A percentile compares a stretch with the other conserved stretches of the same genome.
Conservation (phyloP, 2,888 invertebrate genomes). For the Digitonthophagus gazella region DNA sequence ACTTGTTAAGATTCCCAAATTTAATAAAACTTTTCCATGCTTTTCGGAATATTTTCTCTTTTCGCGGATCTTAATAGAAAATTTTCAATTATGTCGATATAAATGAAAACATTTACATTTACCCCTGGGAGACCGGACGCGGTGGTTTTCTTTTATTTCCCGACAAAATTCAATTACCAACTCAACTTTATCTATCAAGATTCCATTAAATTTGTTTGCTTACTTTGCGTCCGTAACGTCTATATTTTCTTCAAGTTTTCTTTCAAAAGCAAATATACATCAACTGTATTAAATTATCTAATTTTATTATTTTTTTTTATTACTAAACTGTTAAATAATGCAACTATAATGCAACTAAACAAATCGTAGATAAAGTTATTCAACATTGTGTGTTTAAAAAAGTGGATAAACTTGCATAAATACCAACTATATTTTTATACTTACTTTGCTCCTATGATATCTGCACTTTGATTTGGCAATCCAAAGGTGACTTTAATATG, state of each 20-base stretch:
- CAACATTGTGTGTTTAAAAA: no score
- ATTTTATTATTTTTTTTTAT: no score
- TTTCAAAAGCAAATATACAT: neutral
- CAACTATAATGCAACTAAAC: no score
- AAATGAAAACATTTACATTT: neutral
- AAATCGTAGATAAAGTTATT: no score
- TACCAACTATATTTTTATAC: no score
- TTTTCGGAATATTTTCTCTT: neutral
- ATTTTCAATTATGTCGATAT: neutral
- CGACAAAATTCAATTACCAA: neutral
- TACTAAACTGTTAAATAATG: no score
- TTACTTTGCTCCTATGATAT: slow-evolving; percentile 77
- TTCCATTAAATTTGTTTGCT: neutral
- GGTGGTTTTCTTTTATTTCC: neutral
- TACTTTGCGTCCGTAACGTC: neutral
- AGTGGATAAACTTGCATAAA: no score
- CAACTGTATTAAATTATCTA: no score
- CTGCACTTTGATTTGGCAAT: slow-evolving; percentile 79
- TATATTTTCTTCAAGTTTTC: neutral
- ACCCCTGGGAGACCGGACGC: neutral
- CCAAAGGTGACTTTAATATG: slow-evolving; percentile 72
- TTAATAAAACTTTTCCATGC: neutral
- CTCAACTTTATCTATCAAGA: neutral
- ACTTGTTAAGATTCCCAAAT: neutral
- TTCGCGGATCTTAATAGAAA: neutral